Base-by-base conservation (phyloP, 2,797 vertebrate genomes). In the Arctocebus calabarensis region DNA sequence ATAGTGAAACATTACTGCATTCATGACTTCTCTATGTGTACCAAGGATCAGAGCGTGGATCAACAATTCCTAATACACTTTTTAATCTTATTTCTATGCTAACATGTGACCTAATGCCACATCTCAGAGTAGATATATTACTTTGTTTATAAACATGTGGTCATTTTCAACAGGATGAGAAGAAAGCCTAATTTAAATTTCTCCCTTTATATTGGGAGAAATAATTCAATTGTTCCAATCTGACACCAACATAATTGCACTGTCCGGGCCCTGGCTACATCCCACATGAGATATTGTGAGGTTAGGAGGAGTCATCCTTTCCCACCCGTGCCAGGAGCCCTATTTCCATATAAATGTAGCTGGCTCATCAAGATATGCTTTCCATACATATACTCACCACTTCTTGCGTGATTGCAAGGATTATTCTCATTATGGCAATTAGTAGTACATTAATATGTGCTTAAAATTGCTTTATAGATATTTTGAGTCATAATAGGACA, bases 401-500 rank as follows among this genome's bases (percentile, higher is more conserved):
- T 81, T 93, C 75, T 81, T 90, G 17, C 29, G 29, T 57, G 2
- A 20, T 83, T 20, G 9, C 82, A 22, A 74, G 29, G 62, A 40
- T 85, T 95, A 70, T 64, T 88, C 29, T 88, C 34, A 62, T 75
- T 70, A 79, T 34, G 43, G 9, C 64, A 96, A 85, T 91, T 88
- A 90, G 70, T 81, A 88, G 32, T 68, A 61, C 48, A 96, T 94
- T 92, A 96, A 88, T 96, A 62, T 20, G 73, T 75, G 78, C 91
- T 96, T 96, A 84, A 85, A 89, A 94, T 59, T 88, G 43, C n/a
- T 92, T 88, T 81, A 82, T 1, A 75, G 68, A 71, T 92, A 92
- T 91, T 92, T 93, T 94, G 93, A 95, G 48, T 94, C 88, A 91
- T 91, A 90, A 85, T 55, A 52, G 32, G 73, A 81, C 79, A 94